These are phyloP conservation scores for Micronycteris hirsuta DNA, from an alignment of 2,113 vertebrate species.

Conservation along the genomic window DNA sequence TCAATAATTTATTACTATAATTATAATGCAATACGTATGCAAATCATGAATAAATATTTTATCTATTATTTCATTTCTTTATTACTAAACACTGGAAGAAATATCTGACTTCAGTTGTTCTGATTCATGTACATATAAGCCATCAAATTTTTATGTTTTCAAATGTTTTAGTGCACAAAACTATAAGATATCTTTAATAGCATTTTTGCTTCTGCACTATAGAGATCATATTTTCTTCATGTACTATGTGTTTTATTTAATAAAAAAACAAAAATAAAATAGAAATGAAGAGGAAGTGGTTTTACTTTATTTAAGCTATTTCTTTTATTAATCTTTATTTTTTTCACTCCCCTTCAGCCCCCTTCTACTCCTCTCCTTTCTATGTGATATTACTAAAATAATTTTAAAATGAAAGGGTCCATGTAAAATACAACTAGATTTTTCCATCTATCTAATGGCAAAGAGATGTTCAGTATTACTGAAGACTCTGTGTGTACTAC, in stretches of 20 bases:
- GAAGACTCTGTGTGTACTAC: neutral
- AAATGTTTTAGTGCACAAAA: slow-evolving; percentile 4
- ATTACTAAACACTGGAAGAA: neutral
- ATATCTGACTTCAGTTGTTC: slow-evolving; percentile 30
- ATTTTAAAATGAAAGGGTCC: neutral
- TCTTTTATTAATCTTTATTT: too few relatives aligned
- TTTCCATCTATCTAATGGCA: neutral
- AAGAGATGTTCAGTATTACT: neutral
- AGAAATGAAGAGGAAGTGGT: neutral
- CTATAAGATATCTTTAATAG: slow-evolving; percentile 13
- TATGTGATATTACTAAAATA: neutral
- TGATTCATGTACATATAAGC: slow-evolving; percentile 26
- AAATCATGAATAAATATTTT: neutral
- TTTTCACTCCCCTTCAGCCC: too few relatives aligned
- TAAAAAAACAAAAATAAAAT: slow-evolving; percentile 23
- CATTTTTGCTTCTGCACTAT: neutral
- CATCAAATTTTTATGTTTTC: slow-evolving; percentile 35
- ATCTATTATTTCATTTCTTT: neutral
- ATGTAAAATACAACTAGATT: neutral
- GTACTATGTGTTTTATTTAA: slow-evolving; percentile 36
- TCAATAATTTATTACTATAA: slow-evolving; percentile 21
- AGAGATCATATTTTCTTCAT: slow-evolving; percentile 25
- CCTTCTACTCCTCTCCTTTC: neutral
- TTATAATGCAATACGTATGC: neutral
- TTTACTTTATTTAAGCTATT: neutral